Conservation (phyloP, 2,113 vertebrate species). For the Mus pahari region DNA sequence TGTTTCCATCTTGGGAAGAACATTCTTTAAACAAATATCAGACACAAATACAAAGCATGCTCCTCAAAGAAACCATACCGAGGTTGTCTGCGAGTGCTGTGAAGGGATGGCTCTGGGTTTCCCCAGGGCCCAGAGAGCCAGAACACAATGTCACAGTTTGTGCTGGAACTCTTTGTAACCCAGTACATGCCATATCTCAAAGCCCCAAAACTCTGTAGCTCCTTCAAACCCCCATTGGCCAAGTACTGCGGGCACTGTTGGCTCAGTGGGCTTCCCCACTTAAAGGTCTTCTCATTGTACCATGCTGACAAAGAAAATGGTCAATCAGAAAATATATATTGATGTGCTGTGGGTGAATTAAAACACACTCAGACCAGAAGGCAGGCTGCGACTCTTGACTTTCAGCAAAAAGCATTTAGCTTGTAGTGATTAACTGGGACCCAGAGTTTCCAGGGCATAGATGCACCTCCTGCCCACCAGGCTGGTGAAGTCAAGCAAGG, state of each 20-base stretch:
- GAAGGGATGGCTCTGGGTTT: background rate
- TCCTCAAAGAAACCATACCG: constrained; percentile 32
- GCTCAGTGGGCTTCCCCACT: constrained; percentile 1
- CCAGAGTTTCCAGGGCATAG: background rate
- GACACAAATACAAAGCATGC: constrained; percentile 57
- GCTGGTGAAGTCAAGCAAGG: background rate
- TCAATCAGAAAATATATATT: background rate
- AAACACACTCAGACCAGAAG: background rate
- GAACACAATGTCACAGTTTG: constrained; percentile 2
- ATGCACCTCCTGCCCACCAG: background rate
- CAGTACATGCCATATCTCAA: background rate
- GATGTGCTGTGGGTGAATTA: background rate
- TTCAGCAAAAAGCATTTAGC: background rate
- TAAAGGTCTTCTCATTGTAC: background rate
- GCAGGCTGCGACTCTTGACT: background rate
- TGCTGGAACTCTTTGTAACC: background rate
- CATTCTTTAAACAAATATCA: constrained; percentile 73
- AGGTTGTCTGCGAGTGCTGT: background rate
- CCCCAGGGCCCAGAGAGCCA: background rate
- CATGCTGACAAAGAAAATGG: background rate
- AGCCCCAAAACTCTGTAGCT: background rate
- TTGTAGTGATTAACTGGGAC: background rate
- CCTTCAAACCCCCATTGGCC: background rate
- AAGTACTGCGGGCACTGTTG: background rate
- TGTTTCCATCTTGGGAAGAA: constrained; percentile 64